Conservation (phyloP, 2,888 invertebrate genomes). For the Eupithecia exiguata region DNA sequence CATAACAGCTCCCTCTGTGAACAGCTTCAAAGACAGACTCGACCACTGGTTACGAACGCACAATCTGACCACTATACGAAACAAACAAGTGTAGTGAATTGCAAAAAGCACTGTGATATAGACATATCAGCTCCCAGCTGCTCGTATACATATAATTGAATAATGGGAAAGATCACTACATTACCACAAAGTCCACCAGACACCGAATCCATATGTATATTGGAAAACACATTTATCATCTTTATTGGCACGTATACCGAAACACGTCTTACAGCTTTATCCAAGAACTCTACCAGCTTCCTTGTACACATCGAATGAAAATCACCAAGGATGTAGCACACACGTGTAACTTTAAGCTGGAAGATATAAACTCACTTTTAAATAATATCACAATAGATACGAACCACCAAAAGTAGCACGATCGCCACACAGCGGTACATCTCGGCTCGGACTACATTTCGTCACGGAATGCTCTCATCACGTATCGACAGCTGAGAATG, state of each 20-base stretch:
- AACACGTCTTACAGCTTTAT: background rate
- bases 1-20: too few relatives aligned
- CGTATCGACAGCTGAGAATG: constrained; percentile 53
- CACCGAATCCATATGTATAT: background rate
- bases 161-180: background rate
- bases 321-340: background rate
- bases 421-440: constrained; percentile 70
- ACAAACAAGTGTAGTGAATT: too few relatives aligned
- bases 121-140: too few relatives aligned
- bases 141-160: background rate
- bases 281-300: background rate
- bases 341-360: background rate
- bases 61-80: too few relatives aligned
- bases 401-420: constrained; percentile 61
- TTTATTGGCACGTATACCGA: background rate
- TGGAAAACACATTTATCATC: background rate
- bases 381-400: constrained; percentile 52
- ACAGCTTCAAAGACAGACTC: too few relatives aligned
- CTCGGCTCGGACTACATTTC: constrained; percentile 61
- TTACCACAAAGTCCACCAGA: background rate
- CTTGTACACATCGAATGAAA: constrained; percentile 11
- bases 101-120: too few relatives aligned
- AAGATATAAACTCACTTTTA: constrained; percentile 14
- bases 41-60: too few relatives aligned
- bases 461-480: constrained; percentile 45